These are phyloP conservation scores for Merluccius polli DNA, from an alignment of 2,797 vertebrate genomes.

Conservation along the genomic window DNA sequence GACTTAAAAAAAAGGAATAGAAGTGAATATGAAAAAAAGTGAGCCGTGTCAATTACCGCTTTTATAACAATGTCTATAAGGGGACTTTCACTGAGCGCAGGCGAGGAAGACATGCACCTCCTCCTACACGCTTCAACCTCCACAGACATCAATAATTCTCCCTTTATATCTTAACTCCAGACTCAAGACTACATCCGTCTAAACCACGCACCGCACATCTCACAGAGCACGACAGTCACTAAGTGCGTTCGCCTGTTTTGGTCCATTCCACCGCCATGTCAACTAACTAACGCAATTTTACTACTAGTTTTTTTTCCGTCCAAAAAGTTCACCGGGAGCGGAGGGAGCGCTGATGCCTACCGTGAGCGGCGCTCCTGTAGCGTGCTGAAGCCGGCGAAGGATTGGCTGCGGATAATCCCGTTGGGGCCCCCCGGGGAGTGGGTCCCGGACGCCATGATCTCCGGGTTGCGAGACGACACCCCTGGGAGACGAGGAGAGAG, in stretches of 20 bases:
- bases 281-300: neutral
- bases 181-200: neutral
- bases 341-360: slow-evolving; percentile 60
- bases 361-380: slow-evolving; percentile 92
- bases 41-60: no score
- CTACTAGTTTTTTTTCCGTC: neutral
- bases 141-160: neutral
- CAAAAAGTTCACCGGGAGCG: slow-evolving; percentile 34
- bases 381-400: slow-evolving; percentile 97
- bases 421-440: slow-evolving; percentile 95
- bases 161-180: neutral
- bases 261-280: no score
- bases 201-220: neutral
- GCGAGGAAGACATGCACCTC: no score
- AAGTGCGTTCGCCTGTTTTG: neutral
- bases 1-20: no score
- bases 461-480: slow-evolving; percentile 84
- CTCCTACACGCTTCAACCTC: no score
- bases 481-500: slow-evolving; percentile 66
- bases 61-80: no score
- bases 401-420: slow-evolving; percentile 97
- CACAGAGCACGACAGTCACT: neutral
- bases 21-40: no score
- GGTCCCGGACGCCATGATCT: slow-evolving; percentile 93
- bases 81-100: no score